Conservation (phyloP, 1,140 invertebrate genomes). For the Drosophila pallidifrons region DNA sequence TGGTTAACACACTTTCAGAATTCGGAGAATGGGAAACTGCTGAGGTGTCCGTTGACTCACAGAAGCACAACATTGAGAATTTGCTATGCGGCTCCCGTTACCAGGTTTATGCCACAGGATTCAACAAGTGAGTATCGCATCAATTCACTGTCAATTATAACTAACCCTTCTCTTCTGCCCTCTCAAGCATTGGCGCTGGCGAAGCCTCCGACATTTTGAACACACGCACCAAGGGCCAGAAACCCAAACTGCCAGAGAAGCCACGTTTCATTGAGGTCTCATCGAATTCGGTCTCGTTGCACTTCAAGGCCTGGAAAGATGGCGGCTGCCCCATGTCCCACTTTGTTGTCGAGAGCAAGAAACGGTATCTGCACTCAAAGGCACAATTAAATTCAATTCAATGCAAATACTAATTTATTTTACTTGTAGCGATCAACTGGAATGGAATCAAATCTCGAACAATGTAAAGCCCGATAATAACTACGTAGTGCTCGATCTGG, state of each 20-base stretch:
- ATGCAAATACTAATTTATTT: background rate
- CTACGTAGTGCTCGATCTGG: slow-evolving; percentile 95
- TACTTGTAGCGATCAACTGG: slow-evolving; percentile 88
- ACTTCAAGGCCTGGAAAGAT: slow-evolving; percentile 96
- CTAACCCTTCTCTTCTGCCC: too few species aligned
- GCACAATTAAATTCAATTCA: background rate
- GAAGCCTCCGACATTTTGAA: slow-evolving; percentile 94
- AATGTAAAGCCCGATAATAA: slow-evolving; percentile 96
- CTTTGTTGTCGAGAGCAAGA: slow-evolving; percentile 98
- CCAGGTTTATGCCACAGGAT: slow-evolving; percentile 95
- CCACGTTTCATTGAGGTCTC: slow-evolving; percentile 96
- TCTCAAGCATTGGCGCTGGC: slow-evolving; percentile 92
- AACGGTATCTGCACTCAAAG: slow-evolving; percentile 88
- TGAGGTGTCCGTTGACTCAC: slow-evolving; percentile 89
- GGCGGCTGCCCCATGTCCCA: slow-evolving; percentile 98
- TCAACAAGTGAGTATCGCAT: slow-evolving; percentile 89
- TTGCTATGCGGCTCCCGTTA: slow-evolving; percentile 96
- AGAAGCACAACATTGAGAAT: slow-evolving; percentile 94
- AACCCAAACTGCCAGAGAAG: slow-evolving; percentile 95
- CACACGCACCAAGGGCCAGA: slow-evolving; percentile 94
- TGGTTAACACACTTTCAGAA: slow-evolving; percentile 85
- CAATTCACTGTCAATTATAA: background rate
- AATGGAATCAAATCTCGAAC: slow-evolving; percentile 97
- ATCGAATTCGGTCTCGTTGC: slow-evolving; percentile 95
- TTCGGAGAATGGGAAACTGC: slow-evolving; percentile 96